phyloP scores from a whole-genome alignment of 2,797 vertebrate genomes.

The Sebastes oblongus region DNA sequence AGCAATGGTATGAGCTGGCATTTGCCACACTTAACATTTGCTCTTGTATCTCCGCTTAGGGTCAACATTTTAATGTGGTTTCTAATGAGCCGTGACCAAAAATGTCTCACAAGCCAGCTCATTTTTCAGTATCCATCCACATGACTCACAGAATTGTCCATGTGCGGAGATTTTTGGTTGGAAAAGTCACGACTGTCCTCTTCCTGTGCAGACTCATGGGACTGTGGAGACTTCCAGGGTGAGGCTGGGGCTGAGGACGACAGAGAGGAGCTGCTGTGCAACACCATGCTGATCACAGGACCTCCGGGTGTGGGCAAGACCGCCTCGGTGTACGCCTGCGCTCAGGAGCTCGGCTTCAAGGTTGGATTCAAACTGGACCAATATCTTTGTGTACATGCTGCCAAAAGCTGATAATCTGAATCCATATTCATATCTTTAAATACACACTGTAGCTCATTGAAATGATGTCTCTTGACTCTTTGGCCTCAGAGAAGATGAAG shows the following conservation, averaged over 20 bases:
- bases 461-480: background rate
- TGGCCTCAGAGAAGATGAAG: background rate
- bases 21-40: background rate
- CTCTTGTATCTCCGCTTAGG: background rate
- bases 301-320: constrained; percentile 93
- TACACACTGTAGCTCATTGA: background rate
- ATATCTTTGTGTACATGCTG: background rate
- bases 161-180: background rate
- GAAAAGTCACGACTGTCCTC: background rate
- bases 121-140: background rate
- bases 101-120: background rate
- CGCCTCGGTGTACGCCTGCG: constrained; percentile 92
- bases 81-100: background rate
- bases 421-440: background rate
- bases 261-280: constrained; percentile 79
- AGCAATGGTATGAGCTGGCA: constrained; percentile 49
- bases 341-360: constrained; percentile 95
- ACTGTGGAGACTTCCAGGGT: constrained; percentile 86
- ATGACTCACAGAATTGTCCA: background rate
- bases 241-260: constrained; percentile 69
- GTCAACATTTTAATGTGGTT: background rate
- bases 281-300: constrained; percentile 89
- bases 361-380: constrained; percentile 64
- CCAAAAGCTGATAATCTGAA: background rate
- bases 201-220: constrained; percentile 80